A percentile compares a stretch with the other conserved stretches of the same genome.
phyloP scores from a whole-genome alignment of 2,888 invertebrate genomes.

The Tetropium fuscum region DNA sequence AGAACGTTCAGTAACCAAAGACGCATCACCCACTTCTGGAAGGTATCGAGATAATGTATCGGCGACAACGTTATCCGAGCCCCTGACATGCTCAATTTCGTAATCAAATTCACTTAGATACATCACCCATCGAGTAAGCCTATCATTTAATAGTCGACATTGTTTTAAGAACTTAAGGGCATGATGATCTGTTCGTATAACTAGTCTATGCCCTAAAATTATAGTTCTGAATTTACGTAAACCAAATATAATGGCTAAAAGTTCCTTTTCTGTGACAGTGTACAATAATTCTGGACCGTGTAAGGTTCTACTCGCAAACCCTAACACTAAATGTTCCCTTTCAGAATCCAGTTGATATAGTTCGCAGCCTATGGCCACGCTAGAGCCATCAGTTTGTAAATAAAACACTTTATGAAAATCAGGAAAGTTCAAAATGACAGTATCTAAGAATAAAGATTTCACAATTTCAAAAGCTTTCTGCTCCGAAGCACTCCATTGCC shows the following conservation, averaged over 20 bases:
- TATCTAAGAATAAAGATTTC: conserved; percentile 29
- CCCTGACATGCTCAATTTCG: conserved; percentile 28
- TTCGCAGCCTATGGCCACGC: conserved; percentile 29
- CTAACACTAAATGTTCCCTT: conserved; percentile 26
- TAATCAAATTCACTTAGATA: conserved; percentile 30
- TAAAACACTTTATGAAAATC: conserved; percentile 25
- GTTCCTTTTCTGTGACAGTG: conserved; percentile 39
- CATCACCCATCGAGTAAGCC: conserved; percentile 33
- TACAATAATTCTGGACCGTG: conserved; percentile 33
- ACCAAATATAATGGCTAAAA: conserved; percentile 31
- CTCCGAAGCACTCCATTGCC: conserved; percentile 32
- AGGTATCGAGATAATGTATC: conserved; percentile 30
- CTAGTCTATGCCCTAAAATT: conserved; percentile 18
- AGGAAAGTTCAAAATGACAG: conserved; percentile 36
- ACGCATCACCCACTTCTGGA: not conserved
- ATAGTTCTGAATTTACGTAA: conserved; percentile 30
- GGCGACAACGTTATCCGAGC: conserved; percentile 31
- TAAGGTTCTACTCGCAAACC: conserved; percentile 31
- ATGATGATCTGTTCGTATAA: conserved; percentile 36
- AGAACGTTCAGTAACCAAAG: not conserved
- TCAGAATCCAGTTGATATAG: conserved; percentile 27
- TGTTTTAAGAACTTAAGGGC: conserved; percentile 33
- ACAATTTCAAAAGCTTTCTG: conserved; percentile 30
- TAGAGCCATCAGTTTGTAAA: conserved; percentile 34
- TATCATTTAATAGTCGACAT: conserved; percentile 31